Conservation (phyloP, 2,113 vertebrate genomes). For the Gavialis gangeticus region DNA sequence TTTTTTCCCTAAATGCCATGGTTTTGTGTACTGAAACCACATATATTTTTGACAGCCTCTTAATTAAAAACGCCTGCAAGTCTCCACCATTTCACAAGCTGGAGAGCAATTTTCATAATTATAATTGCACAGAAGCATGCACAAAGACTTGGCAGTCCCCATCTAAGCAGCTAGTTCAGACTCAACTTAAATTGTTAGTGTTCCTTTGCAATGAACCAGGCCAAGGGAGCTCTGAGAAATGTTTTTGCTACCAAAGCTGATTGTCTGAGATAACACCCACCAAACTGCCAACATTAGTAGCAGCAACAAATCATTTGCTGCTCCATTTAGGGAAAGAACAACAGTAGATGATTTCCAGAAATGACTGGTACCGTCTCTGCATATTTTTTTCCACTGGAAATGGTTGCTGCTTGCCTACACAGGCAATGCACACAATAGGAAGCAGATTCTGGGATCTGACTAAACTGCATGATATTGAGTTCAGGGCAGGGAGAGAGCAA, state of each 20-base stretch:
- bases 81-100: conserved; percentile 52
- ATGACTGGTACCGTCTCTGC: background rate
- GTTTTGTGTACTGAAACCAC: conserved; percentile 16
- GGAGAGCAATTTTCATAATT: conserved; percentile 72
- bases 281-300: conserved; percentile 64
- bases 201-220: conserved; percentile 55
- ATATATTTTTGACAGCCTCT: conserved; percentile 41
- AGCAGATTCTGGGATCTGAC: background rate
- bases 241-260: conserved; percentile 73
- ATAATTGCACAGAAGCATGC: conserved; percentile 76
- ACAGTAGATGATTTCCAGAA: conserved; percentile 13
- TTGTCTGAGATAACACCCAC: conserved; percentile 69
- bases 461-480: background rate
- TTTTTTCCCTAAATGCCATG: conserved; percentile 16
- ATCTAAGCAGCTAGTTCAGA: conserved; percentile 48
- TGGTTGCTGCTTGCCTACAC: background rate
- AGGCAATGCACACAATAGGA: background rate
- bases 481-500: background rate
- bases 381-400: background rate
- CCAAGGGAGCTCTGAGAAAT: conserved; percentile 48
- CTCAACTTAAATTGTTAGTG: conserved; percentile 61
- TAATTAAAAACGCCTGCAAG: conserved; percentile 60
- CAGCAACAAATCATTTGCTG: conserved; percentile 68
- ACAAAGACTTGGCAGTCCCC: conserved; percentile 61
- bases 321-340: conserved; percentile 68